Base-by-base conservation (phyloP, 37 sponge, comb jelly and placozoan genomes). In the Geodia barretti region DNA sequence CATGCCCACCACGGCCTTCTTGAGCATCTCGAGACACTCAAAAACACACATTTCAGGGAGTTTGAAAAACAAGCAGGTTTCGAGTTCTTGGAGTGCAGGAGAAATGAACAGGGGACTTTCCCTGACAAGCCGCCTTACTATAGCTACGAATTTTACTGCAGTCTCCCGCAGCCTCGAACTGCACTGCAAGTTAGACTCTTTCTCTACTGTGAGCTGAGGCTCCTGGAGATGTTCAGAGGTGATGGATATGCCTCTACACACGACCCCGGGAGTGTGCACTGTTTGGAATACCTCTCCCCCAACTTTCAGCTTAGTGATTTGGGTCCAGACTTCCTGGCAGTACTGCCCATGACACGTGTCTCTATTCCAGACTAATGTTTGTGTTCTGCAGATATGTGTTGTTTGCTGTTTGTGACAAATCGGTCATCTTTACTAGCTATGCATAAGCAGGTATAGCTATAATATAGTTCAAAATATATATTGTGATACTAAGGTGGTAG, bases 111-210 rank as follows among this genome's bases (percentile, higher is more conserved):
- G 26, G 72, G 41, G 26, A 21, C 30, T 0, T 21, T 24, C 35
- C 42, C 31, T n/a, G 64, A 37, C 23, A 29, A 29, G 5, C 82
- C 81, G 39, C 85, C 80, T 34, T 84, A 68, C 39, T 81, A 68
- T 62, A 69, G 59, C 66, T 89, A 89, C 62, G 81, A 73, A n/a
- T 25, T 76, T 61, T 89, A 73, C 39, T 62, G 66, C 19, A 29
- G 21, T 30, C 60, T 84, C 26, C 86, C 90, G 1, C 23, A n/a
- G 2, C 85, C 86, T 11, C 33, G 86, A 11, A 79, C 41, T 5
- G 75, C 81, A 30, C 84, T 84, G 90, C 90, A 89, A 60, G 81
- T 79, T 43, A 84, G 90, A 79, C 70, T 79, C 66, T 81, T 89
- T 59, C 76, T 89, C 30, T 89, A 84, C 82, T 89, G 90, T 63